Evolutionary conservation across 2,797 vertebrate species (phyloP).

Genomic region (Coregonus suidteri): DNA sequence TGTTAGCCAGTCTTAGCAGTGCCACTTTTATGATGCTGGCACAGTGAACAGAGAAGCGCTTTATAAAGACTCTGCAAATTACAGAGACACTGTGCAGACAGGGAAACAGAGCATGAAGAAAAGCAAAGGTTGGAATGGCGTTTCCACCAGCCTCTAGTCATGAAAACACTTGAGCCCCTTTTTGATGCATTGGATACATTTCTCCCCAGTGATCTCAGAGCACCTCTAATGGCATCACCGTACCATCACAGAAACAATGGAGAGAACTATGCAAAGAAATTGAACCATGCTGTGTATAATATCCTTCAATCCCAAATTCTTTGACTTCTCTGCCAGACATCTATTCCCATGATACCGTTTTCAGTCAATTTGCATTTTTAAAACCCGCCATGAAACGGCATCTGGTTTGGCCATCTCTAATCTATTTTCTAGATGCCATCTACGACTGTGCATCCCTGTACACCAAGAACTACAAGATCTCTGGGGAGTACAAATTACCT

Average conservation of each 20-base stretch:
- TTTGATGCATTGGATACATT: slow-evolving; percentile 28
- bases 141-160: slow-evolving; percentile 31
- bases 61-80: slow-evolving; percentile 49
- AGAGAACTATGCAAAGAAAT: slow-evolving; percentile 8
- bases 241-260: slow-evolving; percentile 20
- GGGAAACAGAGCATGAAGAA: slow-evolving; percentile 53
- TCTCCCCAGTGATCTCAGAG: slow-evolving; percentile 29
- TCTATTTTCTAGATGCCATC: slow-evolving; percentile 82
- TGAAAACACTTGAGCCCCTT: slow-evolving; percentile 34
- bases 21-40: slow-evolving; percentile 47
- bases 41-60: slow-evolving; percentile 50
- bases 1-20: slow-evolving; percentile 48
- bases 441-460: slow-evolving; percentile 96
- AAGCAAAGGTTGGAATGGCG: slow-evolving; percentile 58
- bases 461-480: slow-evolving; percentile 91
- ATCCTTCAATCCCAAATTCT: slow-evolving; percentile 18
- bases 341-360: slow-evolving; percentile 32
- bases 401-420: slow-evolving; percentile 48
- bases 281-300: slow-evolving; percentile 21
- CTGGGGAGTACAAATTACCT: slow-evolving; percentile 93
- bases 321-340: slow-evolving; percentile 36
- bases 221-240: slow-evolving; percentile 39
- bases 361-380: slow-evolving; percentile 21
- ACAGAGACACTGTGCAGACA: slow-evolving; percentile 29
- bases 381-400: slow-evolving; percentile 18